Percentiles rank a stretch among this genome's conserved stretches.
Evolutionary conservation across 1,140 invertebrate species (phyloP).

Genomic region (Drosophila leontia): DNA sequence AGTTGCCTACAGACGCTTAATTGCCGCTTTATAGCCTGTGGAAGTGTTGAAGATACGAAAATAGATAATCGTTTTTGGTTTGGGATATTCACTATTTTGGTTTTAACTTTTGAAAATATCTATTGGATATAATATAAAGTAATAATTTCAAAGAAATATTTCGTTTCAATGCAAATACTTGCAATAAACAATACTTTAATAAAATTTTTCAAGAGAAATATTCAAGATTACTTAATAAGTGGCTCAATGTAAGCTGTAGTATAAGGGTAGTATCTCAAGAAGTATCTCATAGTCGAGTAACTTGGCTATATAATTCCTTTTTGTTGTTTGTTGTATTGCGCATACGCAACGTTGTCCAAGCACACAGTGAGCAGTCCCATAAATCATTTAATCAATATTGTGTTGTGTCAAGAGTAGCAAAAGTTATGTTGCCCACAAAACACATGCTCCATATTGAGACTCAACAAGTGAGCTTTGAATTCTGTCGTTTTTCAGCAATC

Average conservation of each 20-base stretch:
- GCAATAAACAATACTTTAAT: not conserved
- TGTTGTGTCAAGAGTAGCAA: slow-evolving; percentile 67
- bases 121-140: no score
- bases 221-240: not conserved
- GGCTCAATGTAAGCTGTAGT: not conserved
- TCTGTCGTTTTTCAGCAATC: slow-evolving; percentile 12
- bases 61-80: not conserved
- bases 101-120: slow-evolving; percentile 66
- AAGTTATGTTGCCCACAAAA: slow-evolving; percentile 62
- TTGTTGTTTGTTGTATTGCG: slow-evolving; percentile 42
- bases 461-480: slow-evolving; percentile 29
- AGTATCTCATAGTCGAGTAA: not conserved
- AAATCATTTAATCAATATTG: slow-evolving; percentile 83
- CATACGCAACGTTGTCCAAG: slow-evolving; percentile 68
- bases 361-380: slow-evolving; percentile 36
- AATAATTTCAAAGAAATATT: not conserved
- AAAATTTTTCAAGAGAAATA: not conserved
- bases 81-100: not conserved
- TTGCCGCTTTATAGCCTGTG: slow-evolving; percentile 70
- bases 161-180: not conserved
- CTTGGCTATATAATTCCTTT: no score
- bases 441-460: slow-evolving; percentile 73
- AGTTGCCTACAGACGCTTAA: slow-evolving; percentile 69
- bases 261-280: no score
- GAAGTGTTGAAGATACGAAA: slow-evolving; percentile 39